Evolutionary conservation across 1,140 invertebrate species (phyloP).

Genomic region (Potamilus streckersoni): DNA sequence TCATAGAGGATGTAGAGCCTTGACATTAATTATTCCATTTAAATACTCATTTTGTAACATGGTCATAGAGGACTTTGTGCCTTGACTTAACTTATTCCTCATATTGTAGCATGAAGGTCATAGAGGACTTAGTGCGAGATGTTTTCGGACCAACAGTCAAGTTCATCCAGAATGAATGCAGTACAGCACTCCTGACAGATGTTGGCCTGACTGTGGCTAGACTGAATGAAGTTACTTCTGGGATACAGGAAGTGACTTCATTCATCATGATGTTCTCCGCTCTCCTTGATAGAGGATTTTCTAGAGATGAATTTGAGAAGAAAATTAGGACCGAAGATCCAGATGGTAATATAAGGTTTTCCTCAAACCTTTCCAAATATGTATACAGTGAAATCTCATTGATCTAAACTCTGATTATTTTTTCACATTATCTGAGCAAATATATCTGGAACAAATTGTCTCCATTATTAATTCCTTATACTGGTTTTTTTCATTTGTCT

Average conservation of each 20-base stretch:
- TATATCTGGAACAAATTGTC: no score
- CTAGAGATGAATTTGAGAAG: constrained; percentile 56
- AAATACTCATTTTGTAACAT: constrained; percentile 37
- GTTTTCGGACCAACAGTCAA: constrained; percentile 59
- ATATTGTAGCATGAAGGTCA: constrained; percentile 54
- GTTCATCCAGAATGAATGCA: constrained; percentile 53
- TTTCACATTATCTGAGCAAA: no score
- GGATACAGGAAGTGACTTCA: constrained; percentile 58
- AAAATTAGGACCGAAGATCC: constrained; percentile 34
- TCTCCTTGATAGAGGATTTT: constrained; percentile 52
- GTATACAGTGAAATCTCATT: no score
- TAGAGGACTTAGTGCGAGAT: constrained; percentile 53
- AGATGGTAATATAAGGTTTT: constrained; percentile 31
- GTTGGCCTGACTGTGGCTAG: constrained; percentile 28
- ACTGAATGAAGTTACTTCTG: constrained; percentile 44
- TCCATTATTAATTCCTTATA: no score
- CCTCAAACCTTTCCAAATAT: no score
- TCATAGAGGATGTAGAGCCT: no score
- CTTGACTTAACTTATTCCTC: no score
- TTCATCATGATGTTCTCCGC: constrained; percentile 59
- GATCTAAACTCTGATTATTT: no score
- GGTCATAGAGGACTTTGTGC: constrained; percentile 55
- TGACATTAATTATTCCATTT: no score
- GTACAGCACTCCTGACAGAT: constrained; percentile 48
- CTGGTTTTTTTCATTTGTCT: no score